Conservation (phyloP, 1,140 invertebrate genomes). For the Cheumatopsyche charites region DNA sequence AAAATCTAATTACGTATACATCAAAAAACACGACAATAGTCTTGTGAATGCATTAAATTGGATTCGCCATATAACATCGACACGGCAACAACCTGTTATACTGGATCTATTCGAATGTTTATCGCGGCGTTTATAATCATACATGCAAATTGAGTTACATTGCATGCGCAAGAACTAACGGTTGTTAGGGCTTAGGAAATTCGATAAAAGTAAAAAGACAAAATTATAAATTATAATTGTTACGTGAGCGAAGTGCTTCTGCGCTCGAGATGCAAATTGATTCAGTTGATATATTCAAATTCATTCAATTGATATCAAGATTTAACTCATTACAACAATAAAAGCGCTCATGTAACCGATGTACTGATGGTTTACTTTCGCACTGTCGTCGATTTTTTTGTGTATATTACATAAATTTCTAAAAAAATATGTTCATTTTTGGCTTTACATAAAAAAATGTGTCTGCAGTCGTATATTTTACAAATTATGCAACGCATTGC, state of each 20-base stretch:
- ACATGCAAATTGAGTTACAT: conserved; percentile 29
- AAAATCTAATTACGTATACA: conserved; percentile 11
- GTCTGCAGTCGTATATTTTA: too few relatives aligned
- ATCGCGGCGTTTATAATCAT: conserved; percentile 22
- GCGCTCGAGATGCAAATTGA: conserved; percentile 5
- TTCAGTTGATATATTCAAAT: conserved; percentile 6
- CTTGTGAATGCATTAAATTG: conserved; percentile 4
- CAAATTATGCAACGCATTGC: not conserved
- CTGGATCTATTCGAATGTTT: conserved; percentile 23
- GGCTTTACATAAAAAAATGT: conserved; percentile 1
- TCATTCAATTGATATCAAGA: not conserved
- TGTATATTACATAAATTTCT: not conserved
- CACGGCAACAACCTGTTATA: conserved; percentile 25
- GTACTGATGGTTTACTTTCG: not conserved
- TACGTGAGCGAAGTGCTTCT: too few relatives aligned
- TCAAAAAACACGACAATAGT: conserved; percentile 9
- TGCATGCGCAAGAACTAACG: conserved; percentile 23
- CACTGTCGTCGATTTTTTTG: conserved; percentile 10
- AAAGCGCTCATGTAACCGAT: not conserved
- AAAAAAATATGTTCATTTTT: too few relatives aligned
- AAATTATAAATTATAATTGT: too few relatives aligned
- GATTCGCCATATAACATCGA: not conserved
- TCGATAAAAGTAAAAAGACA: not conserved
- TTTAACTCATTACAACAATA: not conserved
- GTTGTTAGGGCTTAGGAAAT: not conserved